Evolutionary conservation across 2,888 invertebrate species (phyloP), one percentile per base, ranked within the genome.

Genomic region (Choristoneura rosaceana): DNA sequence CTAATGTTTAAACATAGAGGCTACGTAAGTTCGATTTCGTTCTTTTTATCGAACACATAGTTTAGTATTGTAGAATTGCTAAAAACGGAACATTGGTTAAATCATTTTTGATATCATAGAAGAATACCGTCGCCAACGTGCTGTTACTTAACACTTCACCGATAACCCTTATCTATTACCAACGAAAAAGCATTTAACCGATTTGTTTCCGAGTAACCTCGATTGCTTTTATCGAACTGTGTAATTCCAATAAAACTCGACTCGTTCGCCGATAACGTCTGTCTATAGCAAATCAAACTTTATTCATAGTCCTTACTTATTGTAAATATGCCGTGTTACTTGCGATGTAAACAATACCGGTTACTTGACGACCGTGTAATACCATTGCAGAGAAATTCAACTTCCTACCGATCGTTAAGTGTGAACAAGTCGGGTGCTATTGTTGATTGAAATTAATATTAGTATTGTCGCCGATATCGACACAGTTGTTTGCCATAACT

Each of bases 171-270:
- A 68, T 71, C 71, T 62, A 55, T 61, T 55, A 50, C 41, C 55
- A 52, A 50, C 71, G 50, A 50, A 71, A 50, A 63, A 47, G 45
- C 64, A 69, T 55, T 71, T 58, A 64, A 61, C 63, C 58, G 63
- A 73, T 71, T 71, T 67, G 71, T 71, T 71, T 61, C 67, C 38
- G 41, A 47, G 62, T 62, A 71, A 71, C 62, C 67, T 67, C 66
- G 58, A 67, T 71, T 62, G 55, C 45, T 55, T 71, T 67, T 67
- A 71, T 71, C 67, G 61, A 62, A 17, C 45, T 61, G 43, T 62
- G 45, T 67, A 66, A 71, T 71, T 71, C 62, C 45, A 67, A 71
- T 67, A 67, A 67, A 62, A 65, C 65, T 43, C 71, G 4, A 63
- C 45, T 55, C 41, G 25, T 38, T 47, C 59, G 41, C 45, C 66